phyloP scores from a whole-genome alignment of 1,140 invertebrate genomes.

The Brachystomella parvula region DNA sequence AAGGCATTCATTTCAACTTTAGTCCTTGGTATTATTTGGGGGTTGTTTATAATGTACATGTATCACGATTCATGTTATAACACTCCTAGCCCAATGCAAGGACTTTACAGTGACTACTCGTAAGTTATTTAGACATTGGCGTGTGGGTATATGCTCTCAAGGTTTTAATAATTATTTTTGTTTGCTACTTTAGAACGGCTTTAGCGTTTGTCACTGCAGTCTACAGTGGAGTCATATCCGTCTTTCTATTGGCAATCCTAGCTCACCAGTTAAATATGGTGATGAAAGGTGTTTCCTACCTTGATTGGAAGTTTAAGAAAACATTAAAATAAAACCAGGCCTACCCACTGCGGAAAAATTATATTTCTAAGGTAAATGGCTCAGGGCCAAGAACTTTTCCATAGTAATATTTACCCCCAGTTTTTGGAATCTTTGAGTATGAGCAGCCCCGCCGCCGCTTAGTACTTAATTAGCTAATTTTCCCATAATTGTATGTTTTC shows the following conservation, averaged over 20 bases:
- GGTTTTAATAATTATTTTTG: neutral
- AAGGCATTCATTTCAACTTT: slow-evolving; percentile 22
- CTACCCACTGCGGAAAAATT: neutral
- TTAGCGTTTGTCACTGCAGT: slow-evolving; percentile 27
- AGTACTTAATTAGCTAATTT: too few relatives aligned
- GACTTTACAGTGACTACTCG: too few relatives aligned
- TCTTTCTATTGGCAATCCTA: slow-evolving; percentile 23
- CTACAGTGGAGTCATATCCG: slow-evolving; percentile 20
- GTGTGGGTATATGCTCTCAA: neutral
- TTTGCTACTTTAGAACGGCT: slow-evolving; percentile 14
- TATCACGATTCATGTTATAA: slow-evolving; percentile 13
- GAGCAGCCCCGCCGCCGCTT: too few relatives aligned
- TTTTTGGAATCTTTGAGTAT: neutral
- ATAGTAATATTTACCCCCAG: neutral
- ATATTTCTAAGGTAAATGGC: neutral
- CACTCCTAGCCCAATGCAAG: slow-evolving; percentile 13
- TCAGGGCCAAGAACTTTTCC: neutral
- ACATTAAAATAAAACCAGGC: neutral
- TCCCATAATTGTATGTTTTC: too few relatives aligned
- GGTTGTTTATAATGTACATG: slow-evolving; percentile 10
- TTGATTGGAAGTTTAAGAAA: slow-evolving; percentile 28
- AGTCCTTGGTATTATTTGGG: slow-evolving; percentile 14
- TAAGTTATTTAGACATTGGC: slow-evolving; percentile 9
- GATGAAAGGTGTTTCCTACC: slow-evolving; percentile 29
- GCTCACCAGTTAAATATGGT: slow-evolving; percentile 24